Conservation (phyloP, 1,140 invertebrate genomes). For the Drosophila oshimai region DNA sequence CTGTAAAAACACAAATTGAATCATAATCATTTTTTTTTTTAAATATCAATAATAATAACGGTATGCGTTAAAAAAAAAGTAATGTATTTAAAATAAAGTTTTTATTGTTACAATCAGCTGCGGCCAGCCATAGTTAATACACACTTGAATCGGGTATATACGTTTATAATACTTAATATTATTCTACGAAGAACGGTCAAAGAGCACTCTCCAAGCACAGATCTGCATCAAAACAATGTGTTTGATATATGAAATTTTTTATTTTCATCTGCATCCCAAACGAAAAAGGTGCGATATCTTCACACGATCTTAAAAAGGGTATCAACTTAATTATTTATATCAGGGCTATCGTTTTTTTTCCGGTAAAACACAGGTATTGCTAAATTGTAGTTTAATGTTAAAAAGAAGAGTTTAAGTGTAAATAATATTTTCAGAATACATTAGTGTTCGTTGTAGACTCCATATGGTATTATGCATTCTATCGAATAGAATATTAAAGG, state of each 20-base stretch:
- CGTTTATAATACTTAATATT: too few species aligned
- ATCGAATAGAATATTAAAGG: constrained; percentile 46
- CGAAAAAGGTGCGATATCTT: too few species aligned
- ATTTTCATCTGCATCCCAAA: too few species aligned
- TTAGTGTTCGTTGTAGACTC: constrained; percentile 43
- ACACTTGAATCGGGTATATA: too few species aligned
- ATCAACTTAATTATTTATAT: not conserved
- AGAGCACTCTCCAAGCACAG: too few species aligned
- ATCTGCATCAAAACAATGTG: too few species aligned
- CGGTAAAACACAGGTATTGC: constrained; percentile 54
- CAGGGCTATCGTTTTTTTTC: not conserved
- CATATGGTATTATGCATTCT: constrained; percentile 44
- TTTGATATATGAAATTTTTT: too few species aligned
- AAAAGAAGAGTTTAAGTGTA: constrained; percentile 5
- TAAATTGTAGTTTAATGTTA: constrained; percentile 45
- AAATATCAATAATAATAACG: too few species aligned
- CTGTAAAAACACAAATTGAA: constrained; percentile 7
- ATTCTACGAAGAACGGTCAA: too few species aligned
- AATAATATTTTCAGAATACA: constrained; percentile 5
- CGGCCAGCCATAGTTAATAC: not conserved
- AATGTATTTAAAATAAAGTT: constrained; percentile 35
- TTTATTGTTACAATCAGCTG: constrained; percentile 13
- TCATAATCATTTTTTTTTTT: constrained; percentile 42
- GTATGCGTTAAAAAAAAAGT: too few species aligned
- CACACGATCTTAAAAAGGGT: not conserved